Evolutionary conservation across 2,888 invertebrate genomes (phyloP), one percentile per base, ranked within the genome.

Genomic region (Melolontha melolontha): DNA sequence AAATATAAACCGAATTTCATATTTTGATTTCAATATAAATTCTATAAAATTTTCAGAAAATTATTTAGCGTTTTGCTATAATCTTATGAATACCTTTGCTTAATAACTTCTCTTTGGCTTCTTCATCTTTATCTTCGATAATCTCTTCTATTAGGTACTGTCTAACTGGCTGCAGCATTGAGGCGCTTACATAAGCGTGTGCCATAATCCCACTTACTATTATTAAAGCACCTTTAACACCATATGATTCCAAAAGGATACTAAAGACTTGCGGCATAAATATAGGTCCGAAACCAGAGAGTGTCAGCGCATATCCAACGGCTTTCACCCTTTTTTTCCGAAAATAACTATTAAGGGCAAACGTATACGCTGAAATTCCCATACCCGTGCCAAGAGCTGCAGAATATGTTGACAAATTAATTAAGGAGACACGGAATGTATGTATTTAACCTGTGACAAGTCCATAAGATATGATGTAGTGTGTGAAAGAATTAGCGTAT

Each of bases 211-310:
- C 90, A 57, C 88, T 86, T 62, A 91, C 80, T 68, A 90, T 87
- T 39, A 91, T 79, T 67, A 89, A 86, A 0, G 90, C 87, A 49
- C 88, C 89, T 81, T 88, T 84, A 78, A 86, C 85, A 6, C 87
- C 88, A 72, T 88, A 90, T 0, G 82, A 77, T 34, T 84, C 80
- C 76, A 91, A 84, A 2, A 90, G 84, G 1, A 82, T 75, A 67
- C 87, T 87, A 78, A 89, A 86, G 6, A 90, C 73, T 68, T 88
- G 84, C 0, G 91, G 91, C 86, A 90, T 87, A 57, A 87, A 76
- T 70, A 91, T 89, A 12, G 90, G 86, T 0, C 91, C 91, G 2
- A 91, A 76, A 1, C 90, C 91, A 12, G 89, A 88, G 1, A 90
- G 80, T 0, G 90, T 89, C 87, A 90, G 42, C n/a, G 57, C 64